These are phyloP conservation scores for Gnathonemus longibarbis DNA, from an alignment of 2,113 vertebrate genomes.

Conservation along the genomic window DNA sequence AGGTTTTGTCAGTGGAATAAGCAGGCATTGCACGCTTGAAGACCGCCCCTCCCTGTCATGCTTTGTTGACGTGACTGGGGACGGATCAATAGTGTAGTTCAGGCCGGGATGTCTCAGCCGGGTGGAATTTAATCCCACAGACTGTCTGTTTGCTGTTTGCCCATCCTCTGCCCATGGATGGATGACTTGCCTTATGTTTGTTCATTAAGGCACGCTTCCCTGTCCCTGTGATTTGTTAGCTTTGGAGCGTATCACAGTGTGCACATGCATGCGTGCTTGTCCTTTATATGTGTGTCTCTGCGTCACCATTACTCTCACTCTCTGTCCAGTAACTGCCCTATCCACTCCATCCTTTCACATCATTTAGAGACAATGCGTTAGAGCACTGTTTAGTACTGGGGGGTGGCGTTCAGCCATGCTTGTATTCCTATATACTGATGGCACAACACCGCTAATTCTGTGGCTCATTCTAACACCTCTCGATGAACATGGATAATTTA, in stretches of 20 bases:
- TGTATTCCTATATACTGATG: neutral
- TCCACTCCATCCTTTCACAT: neutral
- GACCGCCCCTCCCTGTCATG: neutral
- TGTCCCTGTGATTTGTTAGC: neutral
- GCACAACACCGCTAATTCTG: neutral
- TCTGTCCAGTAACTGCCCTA: neutral
- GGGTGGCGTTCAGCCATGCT: neutral
- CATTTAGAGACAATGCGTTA: neutral
- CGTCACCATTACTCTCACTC: neutral
- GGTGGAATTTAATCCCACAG: slow-evolving; percentile 34
- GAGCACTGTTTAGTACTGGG: neutral
- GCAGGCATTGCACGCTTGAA: neutral
- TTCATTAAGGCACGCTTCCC: neutral
- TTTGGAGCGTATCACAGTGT: neutral
- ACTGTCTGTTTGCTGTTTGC: slow-evolving; percentile 16
- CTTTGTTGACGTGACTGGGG: neutral
- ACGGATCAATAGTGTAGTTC: slow-evolving; percentile 27
- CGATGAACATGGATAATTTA: neutral
- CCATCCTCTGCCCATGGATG: slow-evolving; percentile 15
- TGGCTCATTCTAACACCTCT: neutral
- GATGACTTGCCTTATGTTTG: neutral
- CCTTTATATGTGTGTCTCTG: neutral
- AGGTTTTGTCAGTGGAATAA: neutral
- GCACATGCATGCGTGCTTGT: neutral
- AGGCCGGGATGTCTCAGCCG: slow-evolving; percentile 6